Evolutionary conservation across 2,113 vertebrate genomes (phyloP).

Genomic region (Phasianus colchicus): DNA sequence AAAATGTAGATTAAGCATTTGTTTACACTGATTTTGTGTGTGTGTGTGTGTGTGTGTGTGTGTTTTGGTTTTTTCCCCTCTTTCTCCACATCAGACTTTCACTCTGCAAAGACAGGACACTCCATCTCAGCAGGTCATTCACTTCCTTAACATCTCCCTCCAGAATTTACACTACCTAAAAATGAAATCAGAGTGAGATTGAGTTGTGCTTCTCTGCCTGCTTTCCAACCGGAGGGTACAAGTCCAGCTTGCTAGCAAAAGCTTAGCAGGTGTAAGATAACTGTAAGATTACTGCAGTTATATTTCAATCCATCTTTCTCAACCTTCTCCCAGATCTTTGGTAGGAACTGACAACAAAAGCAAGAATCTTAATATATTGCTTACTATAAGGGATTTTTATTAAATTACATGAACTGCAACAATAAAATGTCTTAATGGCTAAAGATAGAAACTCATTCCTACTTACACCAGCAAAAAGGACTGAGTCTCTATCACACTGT

Average conservation of each 20-base stretch:
- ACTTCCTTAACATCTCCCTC: background rate
- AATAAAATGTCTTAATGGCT: conserved; percentile 2
- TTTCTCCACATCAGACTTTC: background rate
- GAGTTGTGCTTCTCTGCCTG: background rate
- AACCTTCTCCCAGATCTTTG: background rate
- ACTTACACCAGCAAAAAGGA: background rate
- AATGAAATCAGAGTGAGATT: background rate
- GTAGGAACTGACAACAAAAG: background rate
- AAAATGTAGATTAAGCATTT: background rate
- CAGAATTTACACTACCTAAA: background rate
- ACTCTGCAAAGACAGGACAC: rapidly evolving
- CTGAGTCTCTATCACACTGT: background rate
- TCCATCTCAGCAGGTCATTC: background rate
- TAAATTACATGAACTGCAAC: conserved; percentile 1
- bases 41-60: too few relatives aligned
- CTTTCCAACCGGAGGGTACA: background rate
- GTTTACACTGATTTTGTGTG: background rate
- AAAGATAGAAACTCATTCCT: conserved; percentile 30
- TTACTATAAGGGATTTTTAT: conserved; percentile 1
- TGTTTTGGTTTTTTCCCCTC: too few relatives aligned
- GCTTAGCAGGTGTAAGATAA: conserved; percentile 4
- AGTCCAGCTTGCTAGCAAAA: background rate
- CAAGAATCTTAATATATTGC: background rate
- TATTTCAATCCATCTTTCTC: background rate
- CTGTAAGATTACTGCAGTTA: conserved; percentile 5